Percentiles rank a stretch among this genome's conserved stretches.
These are phyloP conservation scores for Adelphocoris suturalis DNA, from an alignment of 2,888 invertebrate species.

Conservation along the genomic window DNA sequence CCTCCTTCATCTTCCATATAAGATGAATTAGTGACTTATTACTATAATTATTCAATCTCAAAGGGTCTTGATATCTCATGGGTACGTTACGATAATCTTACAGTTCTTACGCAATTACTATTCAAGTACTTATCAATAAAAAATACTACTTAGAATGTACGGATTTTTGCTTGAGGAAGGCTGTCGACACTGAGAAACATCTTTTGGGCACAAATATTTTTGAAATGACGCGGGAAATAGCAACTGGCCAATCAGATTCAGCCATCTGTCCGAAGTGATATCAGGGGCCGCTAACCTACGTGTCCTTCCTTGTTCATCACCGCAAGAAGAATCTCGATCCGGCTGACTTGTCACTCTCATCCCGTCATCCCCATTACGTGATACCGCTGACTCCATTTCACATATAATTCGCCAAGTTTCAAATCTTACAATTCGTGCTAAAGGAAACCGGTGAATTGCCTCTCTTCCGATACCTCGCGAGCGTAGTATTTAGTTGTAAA, in stretches of 20 bases:
- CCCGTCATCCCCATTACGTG: neutral
- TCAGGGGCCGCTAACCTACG: conserved; percentile 29
- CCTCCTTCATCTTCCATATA: too few species aligned
- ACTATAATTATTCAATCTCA: too few species aligned
- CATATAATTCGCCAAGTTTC: neutral
- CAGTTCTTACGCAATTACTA: too few species aligned
- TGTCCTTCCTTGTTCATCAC: conserved; percentile 1
- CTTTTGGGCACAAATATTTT: neutral
- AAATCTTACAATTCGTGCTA: neutral
- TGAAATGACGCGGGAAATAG: neutral
- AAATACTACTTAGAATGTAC: too few species aligned
- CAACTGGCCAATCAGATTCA: conserved; percentile 57
- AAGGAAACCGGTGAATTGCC: neutral
- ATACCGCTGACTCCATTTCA: neutral
- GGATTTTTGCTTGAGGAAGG: too few species aligned
- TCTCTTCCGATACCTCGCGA: neutral
- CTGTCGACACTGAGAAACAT: too few species aligned
- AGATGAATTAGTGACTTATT: too few species aligned
- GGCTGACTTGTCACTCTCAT: neutral
- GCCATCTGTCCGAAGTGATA: conserved; percentile 65
- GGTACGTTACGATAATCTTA: too few species aligned
- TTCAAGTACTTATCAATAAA: too few species aligned
- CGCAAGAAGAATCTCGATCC: neutral
- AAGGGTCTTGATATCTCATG: too few species aligned
- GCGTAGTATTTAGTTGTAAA: conserved; percentile 2